Conservation (phyloP, 2,797 vertebrate species). For the Melopsittacus undulatus region DNA sequence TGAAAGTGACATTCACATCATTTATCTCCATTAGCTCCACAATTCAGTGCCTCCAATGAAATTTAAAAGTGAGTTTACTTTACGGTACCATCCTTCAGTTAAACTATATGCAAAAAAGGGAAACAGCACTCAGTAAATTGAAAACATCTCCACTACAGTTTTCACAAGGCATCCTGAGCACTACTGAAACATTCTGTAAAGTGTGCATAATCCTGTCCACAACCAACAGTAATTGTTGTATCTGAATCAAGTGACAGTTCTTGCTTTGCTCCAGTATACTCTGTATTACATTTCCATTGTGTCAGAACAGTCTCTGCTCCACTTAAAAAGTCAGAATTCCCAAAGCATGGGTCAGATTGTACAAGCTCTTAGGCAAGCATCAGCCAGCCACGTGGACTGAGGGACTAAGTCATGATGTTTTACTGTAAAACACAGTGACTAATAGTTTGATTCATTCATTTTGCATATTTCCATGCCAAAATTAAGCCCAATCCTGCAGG, state of each 20-base stretch:
- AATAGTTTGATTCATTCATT: neutral
- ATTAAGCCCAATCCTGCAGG: slow-evolving; percentile 11
- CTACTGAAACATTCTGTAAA: slow-evolving; percentile 22
- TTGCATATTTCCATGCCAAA: slow-evolving; percentile 27
- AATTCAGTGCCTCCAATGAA: neutral
- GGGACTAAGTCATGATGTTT: neutral
- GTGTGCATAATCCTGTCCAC: neutral
- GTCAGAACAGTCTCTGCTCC: neutral
- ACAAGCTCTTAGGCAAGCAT: neutral
- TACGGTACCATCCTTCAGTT: neutral
- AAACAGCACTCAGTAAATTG: neutral
- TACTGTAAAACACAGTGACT: slow-evolving; percentile 43
- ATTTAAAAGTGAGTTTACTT: neutral
- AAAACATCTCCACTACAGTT: neutral
- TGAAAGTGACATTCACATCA: slow-evolving; percentile 16
- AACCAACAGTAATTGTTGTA: slow-evolving; percentile 28
- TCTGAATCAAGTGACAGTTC: slow-evolving; percentile 42
- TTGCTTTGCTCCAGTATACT: slow-evolving; percentile 33
- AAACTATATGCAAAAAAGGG: neutral
- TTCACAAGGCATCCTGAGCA: slow-evolving; percentile 31
- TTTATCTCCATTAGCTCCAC: neutral
- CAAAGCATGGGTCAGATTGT: neutral
- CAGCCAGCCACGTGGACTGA: neutral
- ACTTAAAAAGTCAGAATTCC: neutral
- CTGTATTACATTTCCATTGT: neutral